phyloP scores from a whole-genome alignment of 2,888 invertebrate genomes.

The Papilio gigon region DNA sequence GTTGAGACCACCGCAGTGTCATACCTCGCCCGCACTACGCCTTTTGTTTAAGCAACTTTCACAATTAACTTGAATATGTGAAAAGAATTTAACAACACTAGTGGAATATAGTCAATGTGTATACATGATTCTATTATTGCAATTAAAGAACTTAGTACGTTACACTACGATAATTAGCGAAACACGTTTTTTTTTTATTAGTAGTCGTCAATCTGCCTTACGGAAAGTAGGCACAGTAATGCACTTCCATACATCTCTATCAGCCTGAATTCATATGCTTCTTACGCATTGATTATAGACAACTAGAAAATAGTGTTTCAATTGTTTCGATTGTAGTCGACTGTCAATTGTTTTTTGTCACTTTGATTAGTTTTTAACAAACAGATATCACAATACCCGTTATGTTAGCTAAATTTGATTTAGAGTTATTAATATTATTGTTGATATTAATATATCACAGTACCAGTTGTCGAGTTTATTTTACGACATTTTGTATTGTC shows the following conservation, averaged over 20 bases:
- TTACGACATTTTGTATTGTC: conserved; percentile 19
- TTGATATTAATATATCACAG: conserved; percentile 18
- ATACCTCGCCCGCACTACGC: conserved; percentile 44
- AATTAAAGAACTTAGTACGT: conserved; percentile 7
- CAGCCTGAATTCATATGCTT: too few species aligned
- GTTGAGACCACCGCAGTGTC: conserved; percentile 64
- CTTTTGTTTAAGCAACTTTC: conserved; percentile 76
- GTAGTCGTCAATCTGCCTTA: too few species aligned
- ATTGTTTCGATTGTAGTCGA: too few species aligned
- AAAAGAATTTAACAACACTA: conserved; percentile 37
- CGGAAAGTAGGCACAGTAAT: too few species aligned
- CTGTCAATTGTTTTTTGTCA: too few species aligned
- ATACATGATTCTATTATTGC: conserved; percentile 28
- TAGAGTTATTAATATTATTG: conserved; percentile 20
- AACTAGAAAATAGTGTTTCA: too few species aligned
- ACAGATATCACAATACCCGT: too few species aligned
- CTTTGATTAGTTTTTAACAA: too few species aligned
- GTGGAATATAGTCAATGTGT: conserved; percentile 22
- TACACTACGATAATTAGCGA: background rate
- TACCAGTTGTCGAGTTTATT: conserved; percentile 15
- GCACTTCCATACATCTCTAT: too few species aligned
- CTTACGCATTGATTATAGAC: too few species aligned
- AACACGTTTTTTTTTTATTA: background rate
- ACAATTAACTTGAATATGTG: conserved; percentile 64
- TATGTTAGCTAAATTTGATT: conserved; percentile 7